Base-by-base conservation (phyloP, 2,797 vertebrate genomes). In the Tenualosa thibaudeaui region DNA sequence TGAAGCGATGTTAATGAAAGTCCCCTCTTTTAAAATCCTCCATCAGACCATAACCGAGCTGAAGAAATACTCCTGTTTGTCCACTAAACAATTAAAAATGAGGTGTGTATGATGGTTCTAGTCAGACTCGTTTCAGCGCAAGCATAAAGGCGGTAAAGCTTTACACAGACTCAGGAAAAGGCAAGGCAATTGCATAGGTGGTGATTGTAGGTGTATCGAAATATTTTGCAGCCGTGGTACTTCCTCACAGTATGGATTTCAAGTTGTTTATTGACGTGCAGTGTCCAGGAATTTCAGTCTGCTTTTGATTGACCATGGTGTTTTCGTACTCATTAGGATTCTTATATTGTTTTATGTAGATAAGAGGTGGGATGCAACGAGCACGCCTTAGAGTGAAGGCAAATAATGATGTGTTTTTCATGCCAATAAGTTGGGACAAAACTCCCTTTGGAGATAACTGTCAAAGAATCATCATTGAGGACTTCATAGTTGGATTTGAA, bases 401-500 rank as follows among this genome's bases (percentile, higher is more conserved):
- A 43, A 43, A 75, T 6, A 17, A 75, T 43, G 3, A 75, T 43
- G 68, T 75, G 31, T 46, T 78, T 43, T 43, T 78, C 15, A 43
- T 78, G 71, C 15, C 17, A 46, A 46, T 46, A 68, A 68, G 62
- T 68, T 68, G n/a, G 24, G 40, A 78, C 15, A 78, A 46, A 78
- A 78, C 46, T 13, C 31, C 17, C 71, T 43, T 78, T 78, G 40
- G 71, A 78, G 40, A 46, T 78, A 78, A 78, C 40, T 78, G 71
- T 78, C 71, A 43, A 43, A 43, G 37, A 78, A 78, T 78, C 71
- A 19, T 78, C 40, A 46, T 43, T 43, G 71, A 43, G 71, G 40
- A 78, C 40, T 78, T 78, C 71, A 78, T 43, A 78, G 71, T 43
- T 78, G 71, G 71, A 78, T 46, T 78, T 78, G 17, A 46, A 78